These are phyloP conservation scores for Setophaga kirtlandii DNA, from an alignment of 2,113 vertebrate genomes.

Conservation along the genomic window DNA sequence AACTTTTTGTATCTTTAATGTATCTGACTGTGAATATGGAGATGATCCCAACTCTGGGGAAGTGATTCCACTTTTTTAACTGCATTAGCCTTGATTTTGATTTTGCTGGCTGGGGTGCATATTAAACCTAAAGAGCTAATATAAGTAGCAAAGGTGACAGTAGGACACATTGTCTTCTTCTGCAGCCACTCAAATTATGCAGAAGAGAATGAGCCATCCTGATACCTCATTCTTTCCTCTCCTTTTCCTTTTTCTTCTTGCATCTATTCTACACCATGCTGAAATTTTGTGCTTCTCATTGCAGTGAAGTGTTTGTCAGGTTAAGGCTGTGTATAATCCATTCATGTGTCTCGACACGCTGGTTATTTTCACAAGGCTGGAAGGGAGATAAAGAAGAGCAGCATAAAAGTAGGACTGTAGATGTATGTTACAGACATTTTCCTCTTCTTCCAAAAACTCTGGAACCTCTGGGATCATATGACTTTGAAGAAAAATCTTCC, in stretches of 20 bases:
- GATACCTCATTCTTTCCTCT: neutral
- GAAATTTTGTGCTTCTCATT: neutral
- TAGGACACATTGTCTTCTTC: neutral
- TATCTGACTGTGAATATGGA: neutral
- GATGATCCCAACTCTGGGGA: neutral
- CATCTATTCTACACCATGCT: neutral
- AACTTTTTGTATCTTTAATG: neutral
- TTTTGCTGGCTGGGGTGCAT: neutral
- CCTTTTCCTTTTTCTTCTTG: neutral
- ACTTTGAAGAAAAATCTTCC: slow-evolving; percentile 24
- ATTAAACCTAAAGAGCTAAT: neutral
- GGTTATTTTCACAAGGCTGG: neutral
- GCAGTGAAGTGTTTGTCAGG: neutral
- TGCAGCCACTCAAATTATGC: neutral
- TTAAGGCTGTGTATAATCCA: neutral
- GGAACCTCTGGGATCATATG: neutral
- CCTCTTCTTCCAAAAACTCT: neutral
- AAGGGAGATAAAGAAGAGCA: neutral
- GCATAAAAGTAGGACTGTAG: neutral
- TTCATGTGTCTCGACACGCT: neutral
- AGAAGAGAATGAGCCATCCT: neutral
- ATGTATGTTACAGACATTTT: neutral
- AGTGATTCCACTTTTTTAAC: neutral
- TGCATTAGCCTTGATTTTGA: neutral
- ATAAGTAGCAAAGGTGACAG: neutral